Evolutionary conservation across 92 coral and sea anemone genomes (phyloP), one percentile per base, ranked within the genome.

Genomic region (Epizoanthus fatuus): DNA sequence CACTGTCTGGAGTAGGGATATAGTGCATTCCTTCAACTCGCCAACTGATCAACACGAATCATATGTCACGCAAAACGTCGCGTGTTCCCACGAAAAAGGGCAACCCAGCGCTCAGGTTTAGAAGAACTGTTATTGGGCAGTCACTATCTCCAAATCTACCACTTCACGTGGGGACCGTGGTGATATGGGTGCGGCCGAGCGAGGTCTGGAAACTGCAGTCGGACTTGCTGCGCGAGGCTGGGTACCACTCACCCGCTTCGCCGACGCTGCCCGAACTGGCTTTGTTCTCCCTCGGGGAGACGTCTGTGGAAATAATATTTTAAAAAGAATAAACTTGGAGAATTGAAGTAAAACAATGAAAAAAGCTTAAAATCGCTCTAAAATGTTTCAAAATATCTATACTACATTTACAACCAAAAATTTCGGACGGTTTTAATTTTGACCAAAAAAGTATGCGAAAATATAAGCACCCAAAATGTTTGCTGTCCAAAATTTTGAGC

Each of bases 161-260:
- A 86, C 95, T 65, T 95, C 98, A 20, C 85, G 91, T 22, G 80
- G 88, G 54, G 81, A 87, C 29, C 96, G 89, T 32, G 95, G 91
- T 53, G 98, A 92, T 7, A 81, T 81, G 82, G 98, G 96, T 47
- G 87, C 98, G 19, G 98, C 98, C 55, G 93, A 89, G 79, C 96
- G 93, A 15, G 94, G 92, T 29, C 96, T 95, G 47, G 95, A 87
- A 58, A 95, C 86, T 49, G 68, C 62, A 16, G 66, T 81, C 45
- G 98, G 96, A 72, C 93, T 92, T 54, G 91, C 90, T 55, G 87
- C 91, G 86, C 96, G 98, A 40, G 94, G 89, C 70, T 87, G 93
- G 51, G 95, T 90, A 55, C 93, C 89, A 39, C 91, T 67, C 1
- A 93, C 65, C 42, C 92, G 75, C 65, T 90, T 92, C 19, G 96